These are phyloP conservation scores for Cliona cf. orientalis DNA, from an alignment of 37 sponge, comb jelly and placozoan species.

Conservation along the genomic window DNA sequence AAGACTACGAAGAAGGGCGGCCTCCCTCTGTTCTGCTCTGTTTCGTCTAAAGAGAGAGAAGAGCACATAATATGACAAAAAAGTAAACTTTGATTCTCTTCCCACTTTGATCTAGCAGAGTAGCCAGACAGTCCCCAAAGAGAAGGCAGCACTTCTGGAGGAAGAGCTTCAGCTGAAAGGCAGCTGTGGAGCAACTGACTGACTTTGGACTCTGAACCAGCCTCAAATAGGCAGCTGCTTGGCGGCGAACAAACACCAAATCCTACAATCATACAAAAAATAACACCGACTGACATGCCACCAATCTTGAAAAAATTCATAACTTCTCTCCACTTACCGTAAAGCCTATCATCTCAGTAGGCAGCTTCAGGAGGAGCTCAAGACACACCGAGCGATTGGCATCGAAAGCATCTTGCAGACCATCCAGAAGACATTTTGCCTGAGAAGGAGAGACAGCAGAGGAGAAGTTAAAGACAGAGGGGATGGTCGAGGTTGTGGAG, in stretches of 20 bases:
- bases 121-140: neutral
- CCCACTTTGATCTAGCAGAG: neutral
- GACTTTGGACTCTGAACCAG: slow-evolving; percentile 55
- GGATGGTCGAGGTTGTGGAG: neutral
- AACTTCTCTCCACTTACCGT: neutral
- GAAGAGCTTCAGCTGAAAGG: slow-evolving; percentile 41
- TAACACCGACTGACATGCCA: neutral
- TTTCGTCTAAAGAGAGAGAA: neutral
- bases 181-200: slow-evolving; percentile 53
- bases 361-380: slow-evolving; percentile 31
- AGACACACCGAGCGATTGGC: slow-evolving; percentile 48
- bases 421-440: slow-evolving; percentile 25
- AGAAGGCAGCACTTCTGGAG: neutral
- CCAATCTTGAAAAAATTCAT: no score
- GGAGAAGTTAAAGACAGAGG: slow-evolving; percentile 35
- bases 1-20: neutral
- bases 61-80: neutral
- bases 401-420: slow-evolving; percentile 56
- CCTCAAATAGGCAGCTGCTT: neutral
- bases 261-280: neutral
- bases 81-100: neutral
- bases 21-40: neutral
- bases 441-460: slow-evolving; percentile 19
- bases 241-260: neutral
- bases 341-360: slow-evolving; percentile 21